Percentiles rank a stretch among this genome's conserved stretches.
Evolutionary conservation across 2,888 invertebrate genomes (phyloP).

Genomic region (Darwinula stevensoni): DNA sequence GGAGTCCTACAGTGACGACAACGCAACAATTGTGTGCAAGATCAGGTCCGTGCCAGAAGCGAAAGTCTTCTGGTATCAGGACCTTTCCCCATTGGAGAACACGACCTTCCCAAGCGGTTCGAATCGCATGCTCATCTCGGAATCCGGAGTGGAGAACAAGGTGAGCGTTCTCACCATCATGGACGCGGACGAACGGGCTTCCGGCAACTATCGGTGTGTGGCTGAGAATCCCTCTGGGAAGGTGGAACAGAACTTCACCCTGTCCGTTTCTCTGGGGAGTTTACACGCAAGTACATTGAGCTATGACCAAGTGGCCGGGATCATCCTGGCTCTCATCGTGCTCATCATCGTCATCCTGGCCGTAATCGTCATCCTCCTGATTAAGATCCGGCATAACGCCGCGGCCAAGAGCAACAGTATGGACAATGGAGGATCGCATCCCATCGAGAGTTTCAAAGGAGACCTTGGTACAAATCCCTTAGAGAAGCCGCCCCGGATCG

Average conservation of each 20-base stretch:
- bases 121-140: too few species aligned
- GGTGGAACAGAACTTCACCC: conserved; percentile 38
- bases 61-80: conserved; percentile 50
- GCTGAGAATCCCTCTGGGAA: conserved; percentile 60
- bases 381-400: background rate
- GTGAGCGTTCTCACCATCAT: conserved; percentile 41
- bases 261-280: background rate
- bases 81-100: too few species aligned
- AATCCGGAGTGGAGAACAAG: background rate
- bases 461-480: too few species aligned
- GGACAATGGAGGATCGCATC: too few species aligned
- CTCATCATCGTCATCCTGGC: conserved; percentile 9
- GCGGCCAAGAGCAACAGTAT: too few species aligned
- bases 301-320: conserved; percentile 9
- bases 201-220: conserved; percentile 54
- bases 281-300: conserved; percentile 4
- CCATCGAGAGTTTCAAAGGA: too few species aligned
- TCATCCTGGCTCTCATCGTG: conserved; percentile 9
- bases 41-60: conserved; percentile 50
- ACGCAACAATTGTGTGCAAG: conserved; percentile 46
- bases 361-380: conserved; percentile 5
- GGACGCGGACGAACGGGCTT: conserved; percentile 43
- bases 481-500: too few species aligned
- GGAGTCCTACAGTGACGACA: conserved; percentile 47
- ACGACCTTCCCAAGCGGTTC: too few species aligned